Percentiles rank a stretch among this genome's conserved stretches.
Conservation (phyloP, 2,888 invertebrate species). For the Drosophila fulvimacula region DNA sequence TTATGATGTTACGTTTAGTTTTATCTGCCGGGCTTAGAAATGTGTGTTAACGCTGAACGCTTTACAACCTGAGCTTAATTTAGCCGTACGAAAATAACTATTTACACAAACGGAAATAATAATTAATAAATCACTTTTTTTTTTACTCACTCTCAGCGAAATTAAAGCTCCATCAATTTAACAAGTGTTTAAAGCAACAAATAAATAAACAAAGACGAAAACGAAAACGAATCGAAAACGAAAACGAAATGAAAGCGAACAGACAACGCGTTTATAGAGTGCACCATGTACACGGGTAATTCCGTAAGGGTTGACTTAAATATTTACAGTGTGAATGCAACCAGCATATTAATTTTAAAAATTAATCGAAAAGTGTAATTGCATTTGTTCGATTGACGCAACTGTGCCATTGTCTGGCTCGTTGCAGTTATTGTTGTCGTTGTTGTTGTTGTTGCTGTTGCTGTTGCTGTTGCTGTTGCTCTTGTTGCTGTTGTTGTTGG, state of each 20-base stretch:
- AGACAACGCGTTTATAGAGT: slow-evolving; percentile 39
- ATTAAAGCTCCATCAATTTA: slow-evolving; percentile 28
- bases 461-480: slow-evolving; percentile 22
- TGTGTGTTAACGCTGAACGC: slow-evolving; percentile 49
- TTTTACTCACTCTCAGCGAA: slow-evolving; percentile 13
- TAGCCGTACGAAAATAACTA: too few relatives aligned
- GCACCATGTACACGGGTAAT: slow-evolving; percentile 35
- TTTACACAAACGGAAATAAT: slow-evolving; percentile 26
- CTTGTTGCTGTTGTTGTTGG: slow-evolving; percentile 16
- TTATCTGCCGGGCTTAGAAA: slow-evolving; percentile 33
- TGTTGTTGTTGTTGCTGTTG: slow-evolving; percentile 26
- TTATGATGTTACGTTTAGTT: slow-evolving; percentile 35
- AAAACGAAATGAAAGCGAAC: slow-evolving; percentile 31
- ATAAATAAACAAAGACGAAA: slow-evolving; percentile 4
- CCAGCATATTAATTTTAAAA: slow-evolving; percentile 71
- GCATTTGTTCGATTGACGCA: slow-evolving; percentile 73
- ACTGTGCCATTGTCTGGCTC: slow-evolving; percentile 15
- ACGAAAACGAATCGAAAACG: slow-evolving; percentile 16
- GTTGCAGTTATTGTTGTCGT: slow-evolving; percentile 11
- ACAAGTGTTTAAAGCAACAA: background rate
- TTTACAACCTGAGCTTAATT: slow-evolving; percentile 74
- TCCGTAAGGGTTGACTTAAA: slow-evolving; percentile 38
- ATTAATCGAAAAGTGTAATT: slow-evolving; percentile 75
- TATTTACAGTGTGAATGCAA: slow-evolving; percentile 54
- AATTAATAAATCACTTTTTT: slow-evolving; percentile 37